A percentile compares a stretch with the other conserved stretches of the same genome.
Conservation (phyloP, 2,888 invertebrate genomes). For the Diarsia dahlii region DNA sequence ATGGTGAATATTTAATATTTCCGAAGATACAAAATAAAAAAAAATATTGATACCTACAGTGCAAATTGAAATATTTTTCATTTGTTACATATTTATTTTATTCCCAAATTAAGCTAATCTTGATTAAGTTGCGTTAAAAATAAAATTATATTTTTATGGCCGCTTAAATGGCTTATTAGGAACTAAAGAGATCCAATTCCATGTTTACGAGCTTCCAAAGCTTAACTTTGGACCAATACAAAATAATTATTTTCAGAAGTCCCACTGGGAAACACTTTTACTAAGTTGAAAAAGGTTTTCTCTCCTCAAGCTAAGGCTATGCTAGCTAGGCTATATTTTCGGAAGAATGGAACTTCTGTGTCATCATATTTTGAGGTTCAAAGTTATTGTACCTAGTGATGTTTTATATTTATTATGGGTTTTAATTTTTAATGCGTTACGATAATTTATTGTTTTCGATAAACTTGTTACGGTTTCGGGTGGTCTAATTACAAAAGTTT, state of each 20-base stretch:
- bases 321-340: too few relatives aligned
- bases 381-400: constrained; percentile 49
- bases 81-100: constrained; percentile 3
- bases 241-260: constrained; percentile 27
- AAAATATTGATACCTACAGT: not conserved
- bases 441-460: constrained; percentile 61
- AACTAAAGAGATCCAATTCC: constrained; percentile 61
- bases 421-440: constrained; percentile 64
- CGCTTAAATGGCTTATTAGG: constrained; percentile 67
- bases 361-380: not conserved
- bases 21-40: not conserved
- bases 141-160: constrained; percentile 63
- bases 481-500: constrained; percentile 59
- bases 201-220: constrained; percentile 66
- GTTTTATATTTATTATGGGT: constrained; percentile 57
- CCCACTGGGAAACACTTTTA: not conserved
- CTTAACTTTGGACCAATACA: constrained; percentile 31
- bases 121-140: constrained; percentile 57
- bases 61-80: not conserved
- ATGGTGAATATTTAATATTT: not conserved
- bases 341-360: constrained; percentile 20
- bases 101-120: constrained; percentile 7
- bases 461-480: constrained; percentile 63
- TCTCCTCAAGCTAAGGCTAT: too few relatives aligned
- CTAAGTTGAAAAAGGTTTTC: not conserved